A percentile compares a stretch with the other conserved stretches of the same genome.
phyloP scores from a whole-genome alignment of 2,888 invertebrate genomes.

The Pycnomerus fuliginosus region DNA sequence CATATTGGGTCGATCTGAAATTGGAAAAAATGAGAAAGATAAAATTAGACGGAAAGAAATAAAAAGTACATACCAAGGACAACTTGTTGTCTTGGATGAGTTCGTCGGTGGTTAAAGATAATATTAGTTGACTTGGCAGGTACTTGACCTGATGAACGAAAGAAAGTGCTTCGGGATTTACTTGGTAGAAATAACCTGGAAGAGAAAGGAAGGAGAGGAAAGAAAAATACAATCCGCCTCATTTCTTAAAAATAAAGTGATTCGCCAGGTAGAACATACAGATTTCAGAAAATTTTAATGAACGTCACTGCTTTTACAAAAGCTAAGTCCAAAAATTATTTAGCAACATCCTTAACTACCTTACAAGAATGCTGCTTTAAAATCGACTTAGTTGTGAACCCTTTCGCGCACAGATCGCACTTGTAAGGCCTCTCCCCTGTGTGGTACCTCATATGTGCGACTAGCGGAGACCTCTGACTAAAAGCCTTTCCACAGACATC shows the following conservation, averaged over 20 bases:
- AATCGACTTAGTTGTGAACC: conserved; percentile 44
- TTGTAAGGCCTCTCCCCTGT: conserved; percentile 20
- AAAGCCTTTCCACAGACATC: conserved; percentile 25
- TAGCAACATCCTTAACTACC: too few species aligned
- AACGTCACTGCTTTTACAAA: conserved; percentile 7
- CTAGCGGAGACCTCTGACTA: conserved; percentile 11
- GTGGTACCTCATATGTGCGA: conserved; percentile 17
- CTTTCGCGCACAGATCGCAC: conserved; percentile 42
- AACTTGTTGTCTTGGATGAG: too few species aligned
- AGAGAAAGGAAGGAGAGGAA: neutral
- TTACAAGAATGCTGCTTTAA: too few species aligned
- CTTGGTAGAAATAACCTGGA: neutral
- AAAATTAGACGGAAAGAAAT: too few species aligned
- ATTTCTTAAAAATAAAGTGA: too few species aligned
- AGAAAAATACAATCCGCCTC: neutral
- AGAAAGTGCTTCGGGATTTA: neutral
- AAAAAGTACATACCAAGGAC: too few species aligned
- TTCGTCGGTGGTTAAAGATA: too few species aligned
- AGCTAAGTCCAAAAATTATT: too few species aligned
- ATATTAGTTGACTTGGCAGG: too few species aligned
- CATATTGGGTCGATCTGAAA: too few species aligned
- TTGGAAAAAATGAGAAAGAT: too few species aligned
- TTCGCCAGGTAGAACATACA: neutral
- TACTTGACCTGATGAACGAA: too few species aligned
- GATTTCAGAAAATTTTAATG: neutral